A percentile compares a stretch with the other conserved stretches of the same genome.
These are phyloP conservation scores for Lordiphosa stackelbergi DNA, from an alignment of 1,140 invertebrate genomes.

Conservation along the genomic window DNA sequence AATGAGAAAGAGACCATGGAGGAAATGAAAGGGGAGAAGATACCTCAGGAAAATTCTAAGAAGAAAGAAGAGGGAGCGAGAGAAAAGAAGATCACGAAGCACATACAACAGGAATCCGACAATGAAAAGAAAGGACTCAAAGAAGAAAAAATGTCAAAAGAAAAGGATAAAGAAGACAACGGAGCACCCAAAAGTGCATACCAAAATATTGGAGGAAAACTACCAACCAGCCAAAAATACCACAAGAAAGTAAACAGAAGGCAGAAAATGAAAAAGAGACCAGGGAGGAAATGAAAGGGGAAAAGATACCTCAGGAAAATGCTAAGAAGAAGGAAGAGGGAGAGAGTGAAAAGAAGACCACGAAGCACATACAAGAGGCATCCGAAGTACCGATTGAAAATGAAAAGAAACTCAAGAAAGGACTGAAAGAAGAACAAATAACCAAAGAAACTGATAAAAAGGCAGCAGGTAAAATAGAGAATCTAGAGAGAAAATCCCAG, in stretches of 20 bases:
- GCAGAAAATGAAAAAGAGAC: too few relatives aligned
- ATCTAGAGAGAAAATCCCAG: too few relatives aligned
- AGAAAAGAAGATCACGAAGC: not conserved
- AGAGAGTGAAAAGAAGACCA: not conserved
- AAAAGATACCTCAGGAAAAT: not conserved
- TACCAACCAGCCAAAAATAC: too few relatives aligned
- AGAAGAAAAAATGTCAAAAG: not conserved
- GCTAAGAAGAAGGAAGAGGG: not conserved
- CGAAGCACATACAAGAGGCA: not conserved
- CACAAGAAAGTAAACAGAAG: too few relatives aligned
- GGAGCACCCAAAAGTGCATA: too few relatives aligned
- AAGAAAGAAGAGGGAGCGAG: not conserved
- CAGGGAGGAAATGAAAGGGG: not conserved
- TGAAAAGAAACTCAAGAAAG: not conserved
- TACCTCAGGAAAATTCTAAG: not conserved
- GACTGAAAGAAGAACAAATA: not conserved
- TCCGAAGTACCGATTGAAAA: not conserved
- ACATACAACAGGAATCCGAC: too few relatives aligned
- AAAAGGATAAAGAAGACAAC: not conserved
- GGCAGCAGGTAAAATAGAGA: slow-evolving; percentile 10
- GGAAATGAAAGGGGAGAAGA: too few relatives aligned
- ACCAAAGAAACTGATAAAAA: not conserved
- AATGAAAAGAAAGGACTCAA: not conserved
- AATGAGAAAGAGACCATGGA: too few relatives aligned
- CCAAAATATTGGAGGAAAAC: too few relatives aligned